phyloP scores from a whole-genome alignment of 2,797 vertebrate genomes.

The Falco peregrinus region DNA sequence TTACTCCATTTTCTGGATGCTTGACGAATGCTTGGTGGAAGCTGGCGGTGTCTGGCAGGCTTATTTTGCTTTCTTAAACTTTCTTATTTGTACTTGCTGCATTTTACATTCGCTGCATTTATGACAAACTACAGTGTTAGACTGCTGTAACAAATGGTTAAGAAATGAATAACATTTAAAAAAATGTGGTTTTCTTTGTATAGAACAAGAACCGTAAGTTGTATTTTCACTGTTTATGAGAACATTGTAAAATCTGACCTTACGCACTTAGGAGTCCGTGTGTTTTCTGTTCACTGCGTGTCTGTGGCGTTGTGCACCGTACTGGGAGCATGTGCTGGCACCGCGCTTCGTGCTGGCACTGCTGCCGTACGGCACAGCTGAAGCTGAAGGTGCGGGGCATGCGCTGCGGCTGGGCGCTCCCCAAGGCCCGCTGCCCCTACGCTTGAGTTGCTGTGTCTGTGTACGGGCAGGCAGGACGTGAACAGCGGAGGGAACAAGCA shows the following conservation, averaged over 20 bases:
- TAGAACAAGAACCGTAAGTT: not conserved
- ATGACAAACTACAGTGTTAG: not conserved
- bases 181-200: not conserved
- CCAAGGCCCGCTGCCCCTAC: not conserved
- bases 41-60: not conserved
- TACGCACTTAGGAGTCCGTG: rapidly evolving
- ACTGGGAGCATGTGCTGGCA: not conserved
- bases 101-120: not conserved
- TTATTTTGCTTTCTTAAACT: not conserved
- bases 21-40: not conserved
- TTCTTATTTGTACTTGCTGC: not conserved
- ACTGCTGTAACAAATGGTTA: not conserved
- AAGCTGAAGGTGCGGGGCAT: not conserved
- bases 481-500: not conserved
- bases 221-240: not conserved
- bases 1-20: not conserved
- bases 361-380: not conserved
- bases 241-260: not conserved
- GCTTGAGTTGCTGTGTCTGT: not conserved
- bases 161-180: not conserved
- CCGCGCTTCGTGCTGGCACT: not conserved
- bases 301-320: not conserved
- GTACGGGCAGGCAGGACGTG: rapidly evolving
- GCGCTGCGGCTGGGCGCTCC: not conserved
- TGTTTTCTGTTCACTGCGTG: not conserved